Evolutionary conservation across 2,113 vertebrate species (phyloP).

Genomic region (Corythoichthys intestinalis): DNA sequence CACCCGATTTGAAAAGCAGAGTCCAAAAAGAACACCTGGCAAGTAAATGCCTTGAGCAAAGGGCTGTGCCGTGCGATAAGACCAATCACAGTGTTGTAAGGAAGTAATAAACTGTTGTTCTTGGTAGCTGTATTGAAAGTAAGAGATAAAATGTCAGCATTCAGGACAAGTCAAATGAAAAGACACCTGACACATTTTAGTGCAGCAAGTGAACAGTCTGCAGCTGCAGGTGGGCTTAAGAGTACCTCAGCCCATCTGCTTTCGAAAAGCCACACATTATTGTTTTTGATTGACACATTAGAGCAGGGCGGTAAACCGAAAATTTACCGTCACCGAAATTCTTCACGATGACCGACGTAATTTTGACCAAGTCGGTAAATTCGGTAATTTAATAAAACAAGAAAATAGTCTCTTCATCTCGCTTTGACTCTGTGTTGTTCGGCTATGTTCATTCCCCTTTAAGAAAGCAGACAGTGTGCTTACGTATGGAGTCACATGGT

Average conservation of each 20-base stretch:
- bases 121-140: conserved; percentile 19
- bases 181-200: background rate
- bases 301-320: too few species aligned
- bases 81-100: conserved; percentile 29
- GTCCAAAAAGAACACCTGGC: conserved; percentile 16
- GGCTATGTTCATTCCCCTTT: too few species aligned
- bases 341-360: too few species aligned
- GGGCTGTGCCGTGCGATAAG: background rate
- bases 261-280: too few species aligned
- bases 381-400: too few species aligned
- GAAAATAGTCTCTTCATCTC: too few species aligned
- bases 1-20: conserved; percentile 20
- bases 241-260: background rate
- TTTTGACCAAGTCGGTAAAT: too few species aligned
- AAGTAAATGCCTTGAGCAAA: conserved; percentile 16
- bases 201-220: background rate
- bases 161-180: background rate
- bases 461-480: too few species aligned
- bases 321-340: too few species aligned
- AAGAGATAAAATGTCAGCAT: background rate
- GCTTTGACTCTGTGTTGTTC: too few species aligned
- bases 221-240: background rate
- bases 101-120: conserved; percentile 43
- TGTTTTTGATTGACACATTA: too few species aligned
- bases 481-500: too few species aligned